Evolutionary conservation across 2,113 vertebrate genomes (phyloP), one percentile per base, ranked within the genome.

Genomic region (Tor tambroides): DNA sequence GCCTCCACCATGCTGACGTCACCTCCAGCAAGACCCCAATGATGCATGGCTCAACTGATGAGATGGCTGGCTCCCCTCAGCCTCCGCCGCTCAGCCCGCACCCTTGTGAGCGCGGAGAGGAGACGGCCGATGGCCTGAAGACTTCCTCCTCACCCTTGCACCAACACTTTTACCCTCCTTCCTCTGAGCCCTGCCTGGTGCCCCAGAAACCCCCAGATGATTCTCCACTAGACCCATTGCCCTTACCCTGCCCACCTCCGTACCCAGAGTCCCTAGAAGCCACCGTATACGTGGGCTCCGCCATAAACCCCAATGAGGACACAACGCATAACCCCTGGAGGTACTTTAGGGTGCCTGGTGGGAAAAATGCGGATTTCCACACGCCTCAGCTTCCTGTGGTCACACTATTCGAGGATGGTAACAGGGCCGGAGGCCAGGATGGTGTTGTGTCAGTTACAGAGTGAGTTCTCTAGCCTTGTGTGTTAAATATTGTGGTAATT

Each of bases 51-150:
- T 89, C 94, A 72, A 75, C 92, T 1, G 89, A 95, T 23, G 98
- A 98, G 91, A 94, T 97, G 63, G 92, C 94, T 2, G 95, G 93
- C 69, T 99, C 98, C 1, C 98, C 98, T 23, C 97, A 96, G 49
- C 98, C 98, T 2, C 98, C 98, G 0, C 98, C 97, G 0, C 97
- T 99, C 84, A 99, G 98, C 93, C 98, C 98, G 4, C 98, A 99
- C 88, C 98, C 96, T 0, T 98, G 98, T 82, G 97, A 98, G 23
- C 96, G 94, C 1, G 92, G 91, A 5, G 98, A 98, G 65, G 96
- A 96, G 63, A 96, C 95, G 63, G 94, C 96, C 2, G 84, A 91
- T 11, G 91, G 91, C 23, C 87, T 92, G 35, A 97, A 97, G 92
- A 97, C 95, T 93, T 97, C 96, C 1, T 97, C 98, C 90, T 96